Percentiles rank a stretch among this genome's conserved stretches.
Evolutionary conservation across 2,888 invertebrate genomes (phyloP).

Genomic region (Lapara coniferarum): DNA sequence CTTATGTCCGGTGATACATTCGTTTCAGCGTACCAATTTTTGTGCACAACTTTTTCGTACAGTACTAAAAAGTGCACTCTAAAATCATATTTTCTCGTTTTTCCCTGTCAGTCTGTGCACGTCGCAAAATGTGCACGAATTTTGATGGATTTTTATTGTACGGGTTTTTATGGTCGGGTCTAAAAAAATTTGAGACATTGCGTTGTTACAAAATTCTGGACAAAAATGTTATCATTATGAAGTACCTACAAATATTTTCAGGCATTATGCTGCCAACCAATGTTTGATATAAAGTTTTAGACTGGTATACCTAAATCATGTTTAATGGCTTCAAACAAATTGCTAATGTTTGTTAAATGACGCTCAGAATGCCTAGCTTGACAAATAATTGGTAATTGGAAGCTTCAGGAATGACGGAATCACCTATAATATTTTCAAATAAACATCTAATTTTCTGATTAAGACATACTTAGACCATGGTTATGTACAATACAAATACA

Average conservation of each 20-base stretch:
- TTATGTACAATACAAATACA: too few relatives aligned
- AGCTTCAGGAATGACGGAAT: too few relatives aligned
- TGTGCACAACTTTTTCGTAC: neutral
- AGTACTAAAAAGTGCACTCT: slow-evolving; percentile 12
- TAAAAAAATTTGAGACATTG: neutral
- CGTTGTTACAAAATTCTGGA: neutral
- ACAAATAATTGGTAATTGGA: too few relatives aligned
- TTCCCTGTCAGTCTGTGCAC: slow-evolving; percentile 20
- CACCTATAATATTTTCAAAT: too few relatives aligned
- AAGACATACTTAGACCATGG: too few relatives aligned
- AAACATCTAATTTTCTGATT: too few relatives aligned
- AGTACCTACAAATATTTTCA: neutral
- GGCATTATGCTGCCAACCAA: neutral
- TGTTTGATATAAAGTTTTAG: neutral
- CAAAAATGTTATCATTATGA: neutral
- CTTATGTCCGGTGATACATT: neutral
- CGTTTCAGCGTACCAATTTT: neutral
- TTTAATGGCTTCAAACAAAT: too few relatives aligned
- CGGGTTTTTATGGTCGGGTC: neutral
- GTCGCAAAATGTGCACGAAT: slow-evolving; percentile 13
- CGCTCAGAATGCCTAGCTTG: too few relatives aligned
- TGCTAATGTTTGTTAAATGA: too few relatives aligned
- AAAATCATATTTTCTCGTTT: slow-evolving; percentile 21
- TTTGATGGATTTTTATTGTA: slow-evolving; percentile 12
- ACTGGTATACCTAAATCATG: too few relatives aligned